Base-by-base conservation (phyloP, 1,140 invertebrate species). In the Calosoma granatense region DNA sequence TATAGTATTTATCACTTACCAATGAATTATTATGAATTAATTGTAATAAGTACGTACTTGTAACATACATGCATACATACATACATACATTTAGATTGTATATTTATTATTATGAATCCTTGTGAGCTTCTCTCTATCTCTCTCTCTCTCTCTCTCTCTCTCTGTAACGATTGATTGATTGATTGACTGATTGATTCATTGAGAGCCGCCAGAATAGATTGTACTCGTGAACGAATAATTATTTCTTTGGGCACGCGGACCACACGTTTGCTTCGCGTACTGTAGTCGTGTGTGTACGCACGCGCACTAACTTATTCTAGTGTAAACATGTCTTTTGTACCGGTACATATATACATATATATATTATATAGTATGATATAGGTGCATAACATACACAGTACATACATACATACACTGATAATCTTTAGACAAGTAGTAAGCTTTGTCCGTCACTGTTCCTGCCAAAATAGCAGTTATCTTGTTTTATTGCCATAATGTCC, bases 361-460 rank as follows among this genome's bases (percentile, higher is more conserved):
- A n/a, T n/a, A n/a, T n/a, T 30, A 14, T 30, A 30, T 30, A 30
- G 14, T 30, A 12, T 12, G 17, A 4, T 47, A 47, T 47, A 47
- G 4, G 4, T 17, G 41, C 17, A 47, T 9, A 12, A 12, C 4
- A 17, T 47, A 12, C 9, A 47, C 41, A 47, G n/a, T n/a, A n/a
- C n/a, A n/a, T n/a, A n/a, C n/a, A n/a, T n/a, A n/a, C n/a, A n/a
- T n/a, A n/a, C n/a, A n/a, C n/a, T n/a, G n/a, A n/a, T n/a, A n/a
- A 47, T 47, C 41, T 17, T 47, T 47, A 47, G 41, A 47, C 15
- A 47, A 12, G 9, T 47, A 47, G 41, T 64, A 62, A 62, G 66
- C 67, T 69, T 69, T 70, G 65, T 69, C 67, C 69, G 67, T 69
- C 64, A 67, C 60, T 61, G 66, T 68, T 70, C 67, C 69, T 69